Conservation (phyloP, 92 coral and sea anemone genomes). For the Scolanthus callimorphus region DNA sequence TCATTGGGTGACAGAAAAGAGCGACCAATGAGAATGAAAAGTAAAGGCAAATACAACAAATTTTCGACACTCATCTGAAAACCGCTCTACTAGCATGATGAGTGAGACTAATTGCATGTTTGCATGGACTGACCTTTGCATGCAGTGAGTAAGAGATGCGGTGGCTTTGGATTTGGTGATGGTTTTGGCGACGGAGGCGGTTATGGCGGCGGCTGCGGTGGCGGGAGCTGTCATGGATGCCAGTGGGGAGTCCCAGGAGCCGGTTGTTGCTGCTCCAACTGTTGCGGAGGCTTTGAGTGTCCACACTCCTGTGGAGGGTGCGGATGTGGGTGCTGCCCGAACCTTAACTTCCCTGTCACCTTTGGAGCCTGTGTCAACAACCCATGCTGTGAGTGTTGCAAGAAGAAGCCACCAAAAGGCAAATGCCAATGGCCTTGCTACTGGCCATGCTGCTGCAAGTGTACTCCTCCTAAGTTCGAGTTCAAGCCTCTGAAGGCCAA, state of each 20-base stretch:
- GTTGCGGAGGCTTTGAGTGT: constrained; percentile 79
- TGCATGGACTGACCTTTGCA: constrained; percentile 45
- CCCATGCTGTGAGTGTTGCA: constrained; percentile 80
- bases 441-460: constrained; percentile 96
- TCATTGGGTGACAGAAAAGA: no score
- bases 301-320: constrained; percentile 78
- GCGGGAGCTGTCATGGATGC: constrained; percentile 58
- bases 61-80: no score
- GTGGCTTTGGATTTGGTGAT: constrained; percentile 44
- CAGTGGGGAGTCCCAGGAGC: constrained; percentile 55
- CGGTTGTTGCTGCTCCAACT: constrained; percentile 73
- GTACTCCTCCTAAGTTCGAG: constrained; percentile 86
- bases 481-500: constrained; percentile 83
- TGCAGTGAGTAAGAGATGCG: constrained; percentile 45
- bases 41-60: no score
- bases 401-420: constrained; percentile 82
- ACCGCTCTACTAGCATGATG: no score
- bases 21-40: no score
- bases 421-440: constrained; percentile 95
- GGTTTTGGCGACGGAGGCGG: constrained; percentile 56
- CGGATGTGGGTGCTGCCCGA: constrained; percentile 76
- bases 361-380: constrained; percentile 83
- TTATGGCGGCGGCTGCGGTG: constrained; percentile 48
- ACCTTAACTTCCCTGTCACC: constrained; percentile 70
- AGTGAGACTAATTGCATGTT: constrained; percentile 32